Evolutionary conservation across 2,797 vertebrate species (phyloP).

Genomic region (Monodelphis domestica): DNA sequence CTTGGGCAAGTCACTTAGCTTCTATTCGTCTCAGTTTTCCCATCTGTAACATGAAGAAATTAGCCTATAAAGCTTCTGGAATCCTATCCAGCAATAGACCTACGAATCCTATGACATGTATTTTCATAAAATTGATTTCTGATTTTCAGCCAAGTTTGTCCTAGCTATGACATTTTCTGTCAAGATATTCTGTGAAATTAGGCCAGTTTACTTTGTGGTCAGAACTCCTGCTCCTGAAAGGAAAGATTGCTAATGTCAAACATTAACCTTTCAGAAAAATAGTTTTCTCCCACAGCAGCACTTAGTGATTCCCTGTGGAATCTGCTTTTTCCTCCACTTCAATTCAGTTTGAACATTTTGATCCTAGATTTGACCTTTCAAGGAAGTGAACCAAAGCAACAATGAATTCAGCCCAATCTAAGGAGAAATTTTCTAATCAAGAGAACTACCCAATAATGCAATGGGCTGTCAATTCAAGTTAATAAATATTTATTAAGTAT

Average conservation of each 20-base stretch:
- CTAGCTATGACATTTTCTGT: neutral
- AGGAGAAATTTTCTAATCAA: neutral
- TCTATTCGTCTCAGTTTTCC: neutral
- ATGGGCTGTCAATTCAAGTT: neutral
- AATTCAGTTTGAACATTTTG: neutral
- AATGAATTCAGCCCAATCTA: neutral
- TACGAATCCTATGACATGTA: neutral
- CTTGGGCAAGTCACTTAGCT: neutral
- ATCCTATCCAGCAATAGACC: neutral
- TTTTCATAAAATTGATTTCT: neutral
- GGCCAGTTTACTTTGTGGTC: neutral
- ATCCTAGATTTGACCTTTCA: neutral
- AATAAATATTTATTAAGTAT: neutral
- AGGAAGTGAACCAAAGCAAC: neutral
- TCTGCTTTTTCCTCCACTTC: neutral
- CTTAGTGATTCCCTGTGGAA: neutral
- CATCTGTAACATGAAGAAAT: neutral
- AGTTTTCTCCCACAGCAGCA: neutral
- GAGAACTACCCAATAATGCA: neutral
- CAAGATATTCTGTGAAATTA: neutral
- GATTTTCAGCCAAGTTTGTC: neutral
- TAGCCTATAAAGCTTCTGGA: neutral
- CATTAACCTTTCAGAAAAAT: neutral
- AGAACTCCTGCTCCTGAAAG: neutral
- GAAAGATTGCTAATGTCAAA: neutral